Percentiles rank a stretch among this genome's conserved stretches.
phyloP scores from a whole-genome alignment of 2,888 invertebrate species.

The Leucozona laternaria region DNA sequence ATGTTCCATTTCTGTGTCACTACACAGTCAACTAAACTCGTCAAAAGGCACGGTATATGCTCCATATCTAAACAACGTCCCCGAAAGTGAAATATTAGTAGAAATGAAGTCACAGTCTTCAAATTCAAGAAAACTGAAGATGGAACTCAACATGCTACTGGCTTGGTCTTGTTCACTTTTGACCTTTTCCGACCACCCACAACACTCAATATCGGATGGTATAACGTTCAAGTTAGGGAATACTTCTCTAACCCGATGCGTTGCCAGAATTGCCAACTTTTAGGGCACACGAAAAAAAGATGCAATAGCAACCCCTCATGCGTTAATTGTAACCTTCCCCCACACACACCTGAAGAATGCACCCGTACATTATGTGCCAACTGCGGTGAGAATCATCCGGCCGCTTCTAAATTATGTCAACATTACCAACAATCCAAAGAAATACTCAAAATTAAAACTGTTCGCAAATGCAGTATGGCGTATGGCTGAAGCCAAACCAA shows the following conservation, averaged over 20 bases:
- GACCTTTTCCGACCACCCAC: conserved; percentile 42
- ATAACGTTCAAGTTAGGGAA: conserved; percentile 45
- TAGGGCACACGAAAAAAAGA: conserved; percentile 36
- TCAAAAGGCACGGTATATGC: conserved; percentile 11
- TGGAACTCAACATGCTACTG: conserved; percentile 16
- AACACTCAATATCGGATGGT: conserved; percentile 41
- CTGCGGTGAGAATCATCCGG: not conserved
- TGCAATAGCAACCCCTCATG: conserved; percentile 5
- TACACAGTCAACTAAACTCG: conserved; percentile 1
- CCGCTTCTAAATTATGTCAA: conserved; percentile 7
- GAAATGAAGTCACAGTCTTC: conserved; percentile 16
- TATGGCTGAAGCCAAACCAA: conserved; percentile 11
- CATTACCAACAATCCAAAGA: conserved; percentile 27
- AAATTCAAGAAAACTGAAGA: conserved; percentile 37
- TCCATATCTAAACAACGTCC: conserved; percentile 19
- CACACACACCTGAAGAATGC: conserved; percentile 12
- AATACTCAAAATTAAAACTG: conserved; percentile 20
- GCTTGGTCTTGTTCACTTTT: conserved; percentile 54
- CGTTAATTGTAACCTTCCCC: conserved; percentile 5
- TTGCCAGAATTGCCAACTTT: conserved; percentile 53
- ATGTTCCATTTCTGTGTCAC: conserved; percentile 18
- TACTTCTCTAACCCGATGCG: conserved; percentile 63
- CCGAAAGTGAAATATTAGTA: not conserved
- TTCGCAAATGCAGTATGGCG: conserved; percentile 28
- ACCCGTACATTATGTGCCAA: conserved; percentile 20